Base-by-base conservation (phyloP, 2,888 invertebrate genomes). In the Acanthosepion esculentum region DNA sequence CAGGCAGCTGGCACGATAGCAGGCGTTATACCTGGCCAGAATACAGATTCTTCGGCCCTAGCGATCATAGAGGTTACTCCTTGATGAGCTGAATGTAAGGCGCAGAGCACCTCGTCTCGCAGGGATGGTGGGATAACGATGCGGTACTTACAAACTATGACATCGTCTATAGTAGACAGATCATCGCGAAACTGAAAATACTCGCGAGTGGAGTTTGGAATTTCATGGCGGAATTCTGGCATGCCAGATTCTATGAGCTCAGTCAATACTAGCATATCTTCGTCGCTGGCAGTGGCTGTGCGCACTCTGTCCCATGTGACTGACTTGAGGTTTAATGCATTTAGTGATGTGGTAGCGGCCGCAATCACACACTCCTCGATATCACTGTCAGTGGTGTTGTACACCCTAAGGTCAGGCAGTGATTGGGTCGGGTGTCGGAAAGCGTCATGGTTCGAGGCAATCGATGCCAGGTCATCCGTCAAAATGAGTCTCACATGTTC, bases 261-360 rank as follows among this genome's bases (percentile, higher is more conserved):
- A 5, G 95, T 29, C 7, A 95, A 95, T 0, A 64, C 53, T 23
- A 92, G 91, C 95, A 96, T 95, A 64, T 95, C 91, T 6, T 94
- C n/a, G 64, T 95, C 96, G 94, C 96, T 95, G 23, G 95, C 53
- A 23, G 95, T 96, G 1, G 95, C 95, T 7, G 93, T 94, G 1
- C 95, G 94, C 29, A 95, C 95, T 50, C 92, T 94, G 53, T 96
- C 95, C 96, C 96, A 96, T 33, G 96, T 96, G 78, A 96, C 78
- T 5, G 95, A 95, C 78, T 95, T 48, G 26, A 59, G 59, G 59
- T 26, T 59, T 6, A 94, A 92, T n/a, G 94, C 48, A 23, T 53
- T 94, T 33, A 95, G 94, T 48, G 95, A 29, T 55, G 26, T 48
- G n/a, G n/a, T 93, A 93, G 41, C 55, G 93, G 6, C 48, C 20